Conservation (phyloP, 2,888 invertebrate species). For the Isoperla grammatica region DNA sequence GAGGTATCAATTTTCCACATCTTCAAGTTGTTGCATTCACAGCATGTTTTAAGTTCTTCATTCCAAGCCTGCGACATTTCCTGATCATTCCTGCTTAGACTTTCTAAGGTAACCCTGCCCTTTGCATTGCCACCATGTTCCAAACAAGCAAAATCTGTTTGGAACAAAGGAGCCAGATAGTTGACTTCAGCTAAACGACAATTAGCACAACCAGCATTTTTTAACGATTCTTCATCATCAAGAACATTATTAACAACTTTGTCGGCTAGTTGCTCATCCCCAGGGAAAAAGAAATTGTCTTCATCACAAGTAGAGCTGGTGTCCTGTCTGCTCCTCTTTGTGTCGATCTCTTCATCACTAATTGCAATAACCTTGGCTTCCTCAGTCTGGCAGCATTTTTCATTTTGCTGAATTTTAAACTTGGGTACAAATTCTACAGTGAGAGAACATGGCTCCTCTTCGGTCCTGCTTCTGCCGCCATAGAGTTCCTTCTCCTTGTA, state of each 20-base stretch:
- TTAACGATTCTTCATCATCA: constrained; percentile 1
- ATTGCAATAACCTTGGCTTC: not conserved
- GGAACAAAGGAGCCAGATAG: too few relatives aligned
- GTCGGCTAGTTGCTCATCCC: constrained; percentile 33
- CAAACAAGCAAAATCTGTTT: too few relatives aligned
- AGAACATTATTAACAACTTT: constrained; percentile 17
- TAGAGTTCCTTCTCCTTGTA: constrained; percentile 41
- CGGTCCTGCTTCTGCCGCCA: constrained; percentile 40
- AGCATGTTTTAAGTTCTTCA: too few relatives aligned
- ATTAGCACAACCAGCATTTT: too few relatives aligned
- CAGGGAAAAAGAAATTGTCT: constrained; percentile 39
- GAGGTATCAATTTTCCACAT: too few relatives aligned
- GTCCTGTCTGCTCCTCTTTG: constrained; percentile 18
- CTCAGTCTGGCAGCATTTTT: constrained; percentile 56
- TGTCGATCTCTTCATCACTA: constrained; percentile 28
- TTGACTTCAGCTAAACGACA: too few relatives aligned
- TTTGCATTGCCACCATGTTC: too few relatives aligned
- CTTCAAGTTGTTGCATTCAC: too few relatives aligned
- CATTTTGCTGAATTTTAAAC: constrained; percentile 57
- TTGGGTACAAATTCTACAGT: constrained; percentile 54
- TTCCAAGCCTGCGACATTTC: too few relatives aligned
- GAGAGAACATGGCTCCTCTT: constrained; percentile 42
- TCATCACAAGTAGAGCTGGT: constrained; percentile 22
- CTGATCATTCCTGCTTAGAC: too few relatives aligned
- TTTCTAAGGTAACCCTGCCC: too few relatives aligned